These are phyloP conservation scores for Anolis carolinensis DNA, from an alignment of 2,113 vertebrate genomes.

Conservation along the genomic window DNA sequence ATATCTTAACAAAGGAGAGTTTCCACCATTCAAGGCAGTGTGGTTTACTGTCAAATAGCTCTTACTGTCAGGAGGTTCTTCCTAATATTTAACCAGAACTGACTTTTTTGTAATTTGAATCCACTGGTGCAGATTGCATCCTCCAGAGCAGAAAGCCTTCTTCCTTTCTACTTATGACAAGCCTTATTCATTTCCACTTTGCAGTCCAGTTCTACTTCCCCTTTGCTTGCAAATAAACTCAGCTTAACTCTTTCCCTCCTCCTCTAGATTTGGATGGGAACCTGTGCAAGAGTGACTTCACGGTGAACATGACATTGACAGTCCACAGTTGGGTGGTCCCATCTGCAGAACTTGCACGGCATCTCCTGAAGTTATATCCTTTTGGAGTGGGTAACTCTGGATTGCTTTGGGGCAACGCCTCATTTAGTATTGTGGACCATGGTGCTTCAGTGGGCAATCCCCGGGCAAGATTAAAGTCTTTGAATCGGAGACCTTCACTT, in stretches of 20 bases:
- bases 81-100: no score
- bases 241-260: background rate
- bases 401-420: background rate
- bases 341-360: constrained; percentile 64
- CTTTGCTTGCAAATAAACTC: background rate
- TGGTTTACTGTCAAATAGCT: no score
- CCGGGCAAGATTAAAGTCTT: background rate
- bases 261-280: constrained; percentile 63
- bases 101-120: no score
- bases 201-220: background rate
- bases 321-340: constrained; percentile 77
- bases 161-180: background rate
- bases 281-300: constrained; percentile 61
- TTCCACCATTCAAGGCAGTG: no score
- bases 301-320: constrained; percentile 71
- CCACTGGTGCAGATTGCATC: no score
- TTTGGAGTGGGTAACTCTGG: background rate
- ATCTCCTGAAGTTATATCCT: constrained; percentile 75
- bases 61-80: no score
- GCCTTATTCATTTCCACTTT: background rate
- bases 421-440: background rate
- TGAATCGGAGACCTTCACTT: no score
- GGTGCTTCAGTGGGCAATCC: no score
- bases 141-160: no score
- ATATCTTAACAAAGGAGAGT: background rate